phyloP scores from a whole-genome alignment of 2,888 invertebrate species.

The Lymantria dispar region DNA sequence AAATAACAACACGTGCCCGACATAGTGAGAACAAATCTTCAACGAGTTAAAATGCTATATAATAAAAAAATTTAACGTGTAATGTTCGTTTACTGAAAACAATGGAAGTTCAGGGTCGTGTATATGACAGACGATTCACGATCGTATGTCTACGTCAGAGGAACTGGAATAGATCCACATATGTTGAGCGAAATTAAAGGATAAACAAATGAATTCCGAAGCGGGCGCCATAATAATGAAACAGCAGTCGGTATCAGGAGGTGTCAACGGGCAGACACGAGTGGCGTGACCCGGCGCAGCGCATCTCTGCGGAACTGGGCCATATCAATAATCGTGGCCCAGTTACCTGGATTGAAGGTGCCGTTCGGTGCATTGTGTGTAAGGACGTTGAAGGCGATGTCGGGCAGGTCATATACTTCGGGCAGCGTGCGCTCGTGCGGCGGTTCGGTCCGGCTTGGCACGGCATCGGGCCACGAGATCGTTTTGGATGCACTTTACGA shows the following conservation, averaged over 20 bases:
- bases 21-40: constrained; percentile 11
- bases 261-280: constrained; percentile 76
- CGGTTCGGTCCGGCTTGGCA: constrained; percentile 69
- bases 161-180: constrained; percentile 76
- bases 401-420: constrained; percentile 78
- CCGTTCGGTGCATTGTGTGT: constrained; percentile 50
- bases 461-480: constrained; percentile 78
- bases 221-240: constrained; percentile 72
- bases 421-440: constrained; percentile 79
- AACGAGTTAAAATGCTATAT: constrained; percentile 22
- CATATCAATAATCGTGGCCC: constrained; percentile 78
- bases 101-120: constrained; percentile 61
- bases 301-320: constrained; percentile 64
- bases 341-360: constrained; percentile 62
- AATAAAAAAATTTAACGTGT: constrained; percentile 21
- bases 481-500: constrained; percentile 90
- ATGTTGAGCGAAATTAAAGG: constrained; percentile 76
- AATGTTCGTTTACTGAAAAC: constrained; percentile 52
- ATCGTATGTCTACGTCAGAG: constrained; percentile 69
- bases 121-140: constrained; percentile 67
- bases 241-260: constrained; percentile 74
- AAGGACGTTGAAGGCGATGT: constrained; percentile 64
- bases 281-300: constrained; percentile 72
- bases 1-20: constrained; percentile 13
- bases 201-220: constrained; percentile 78